Percentiles rank a stretch among this genome's conserved stretches.
Conservation (phyloP, 2,113 vertebrate species). For the Notarius quadriscutis region DNA sequence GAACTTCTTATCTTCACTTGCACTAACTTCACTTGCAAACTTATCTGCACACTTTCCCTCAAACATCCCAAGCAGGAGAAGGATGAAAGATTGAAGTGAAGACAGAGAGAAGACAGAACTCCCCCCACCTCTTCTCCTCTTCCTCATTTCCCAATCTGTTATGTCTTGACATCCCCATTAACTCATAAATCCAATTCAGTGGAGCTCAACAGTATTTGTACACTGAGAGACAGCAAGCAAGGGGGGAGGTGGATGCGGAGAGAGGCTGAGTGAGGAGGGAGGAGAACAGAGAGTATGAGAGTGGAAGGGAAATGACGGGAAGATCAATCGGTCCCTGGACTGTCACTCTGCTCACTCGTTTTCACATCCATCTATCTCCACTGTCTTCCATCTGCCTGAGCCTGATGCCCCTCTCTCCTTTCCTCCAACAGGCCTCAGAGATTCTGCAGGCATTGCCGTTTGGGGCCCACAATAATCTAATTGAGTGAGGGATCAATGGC, state of each 20-base stretch:
- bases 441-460: conserved; percentile 61
- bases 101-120: conserved; percentile 42
- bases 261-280: conserved; percentile 31
- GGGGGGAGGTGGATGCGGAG: conserved; percentile 30
- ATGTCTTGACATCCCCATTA: conserved; percentile 66
- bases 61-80: conserved; percentile 1
- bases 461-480: conserved; percentile 58
- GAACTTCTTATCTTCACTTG: not conserved
- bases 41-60: conserved; percentile 2
- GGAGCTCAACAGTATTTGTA: conserved; percentile 62
- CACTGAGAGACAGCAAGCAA: conserved; percentile 29
- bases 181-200: conserved; percentile 69
- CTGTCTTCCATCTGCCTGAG: conserved; percentile 26
- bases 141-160: conserved; percentile 63
- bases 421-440: conserved; percentile 31
- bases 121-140: conserved; percentile 47
- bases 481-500: conserved; percentile 62
- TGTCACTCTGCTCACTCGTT: conserved; percentile 64
- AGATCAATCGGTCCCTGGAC: conserved; percentile 62
- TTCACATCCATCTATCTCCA: conserved; percentile 63
- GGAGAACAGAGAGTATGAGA: conserved; percentile 34
- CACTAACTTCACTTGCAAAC: conserved; percentile 11
- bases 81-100: not conserved
- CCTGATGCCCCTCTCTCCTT: conserved; percentile 34
- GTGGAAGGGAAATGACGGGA: conserved; percentile 50